Conservation (phyloP, 35 echinoderm and acorn worm genomes). For the Ptychodera flava region DNA sequence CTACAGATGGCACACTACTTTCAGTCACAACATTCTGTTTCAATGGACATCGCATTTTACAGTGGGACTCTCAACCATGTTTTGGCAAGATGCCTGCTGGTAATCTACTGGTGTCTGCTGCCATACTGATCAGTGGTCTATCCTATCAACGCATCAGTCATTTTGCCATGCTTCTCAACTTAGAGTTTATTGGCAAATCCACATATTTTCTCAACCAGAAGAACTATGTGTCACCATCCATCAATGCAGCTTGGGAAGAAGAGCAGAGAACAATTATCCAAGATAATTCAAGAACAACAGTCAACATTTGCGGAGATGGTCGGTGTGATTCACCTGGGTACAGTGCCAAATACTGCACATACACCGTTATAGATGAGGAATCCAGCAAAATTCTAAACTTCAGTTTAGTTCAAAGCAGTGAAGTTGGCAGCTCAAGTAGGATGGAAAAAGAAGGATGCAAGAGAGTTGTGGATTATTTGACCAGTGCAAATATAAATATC, state of each 20-base stretch:
- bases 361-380: constrained; percentile 30
- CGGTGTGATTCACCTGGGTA: constrained; percentile 50
- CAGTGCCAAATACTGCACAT: constrained; percentile 44
- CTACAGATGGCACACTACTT: too few species aligned
- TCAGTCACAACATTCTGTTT: too few species aligned
- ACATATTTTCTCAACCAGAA: not conserved
- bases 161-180: not conserved
- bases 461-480: not conserved
- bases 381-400: constrained; percentile 19
- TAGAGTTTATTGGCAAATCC: not conserved
- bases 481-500: not conserved
- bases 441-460: constrained; percentile 34
- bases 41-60: too few species aligned
- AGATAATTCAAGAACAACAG: not conserved
- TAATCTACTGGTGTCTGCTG: constrained; percentile 24
- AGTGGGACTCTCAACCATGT: constrained; percentile 33
- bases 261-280: not conserved
- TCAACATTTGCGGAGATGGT: constrained; percentile 25
- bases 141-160: not conserved
- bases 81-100: constrained; percentile 13
- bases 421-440: constrained; percentile 12
- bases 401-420: constrained; percentile 5
- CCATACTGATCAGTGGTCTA: constrained; percentile 19
- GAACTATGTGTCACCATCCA: constrained; percentile 5
- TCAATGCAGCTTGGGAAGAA: constrained; percentile 3